Conservation (phyloP, 35 echinoderm and acorn worm species). For the Diadema setosum region DNA sequence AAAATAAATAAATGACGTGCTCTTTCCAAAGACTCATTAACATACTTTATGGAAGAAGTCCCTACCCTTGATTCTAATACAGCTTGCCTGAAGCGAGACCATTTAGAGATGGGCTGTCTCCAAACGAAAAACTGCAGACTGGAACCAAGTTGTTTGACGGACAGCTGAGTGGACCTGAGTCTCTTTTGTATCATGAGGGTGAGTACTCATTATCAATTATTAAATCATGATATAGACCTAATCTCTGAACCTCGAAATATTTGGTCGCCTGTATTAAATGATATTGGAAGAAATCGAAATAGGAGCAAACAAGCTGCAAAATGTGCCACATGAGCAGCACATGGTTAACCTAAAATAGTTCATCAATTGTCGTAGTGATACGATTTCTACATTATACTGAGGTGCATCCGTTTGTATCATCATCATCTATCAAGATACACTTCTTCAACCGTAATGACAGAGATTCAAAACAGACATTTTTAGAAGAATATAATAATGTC, state of each 20-base stretch:
- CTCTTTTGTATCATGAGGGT: neutral
- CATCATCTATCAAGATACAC: neutral
- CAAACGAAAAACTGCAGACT: neutral
- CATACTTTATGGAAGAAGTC: too few relatives aligned
- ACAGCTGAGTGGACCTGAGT: neutral
- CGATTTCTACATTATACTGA: too few relatives aligned
- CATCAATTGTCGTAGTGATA: neutral
- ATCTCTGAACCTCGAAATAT: neutral
- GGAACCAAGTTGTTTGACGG: neutral
- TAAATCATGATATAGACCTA: neutral
- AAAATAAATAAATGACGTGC: too few relatives aligned
- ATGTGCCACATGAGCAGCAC: neutral
- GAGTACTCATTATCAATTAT: neutral
- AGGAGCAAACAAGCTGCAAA: too few relatives aligned
- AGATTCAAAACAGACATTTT: neutral
- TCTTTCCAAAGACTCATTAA: too few relatives aligned
- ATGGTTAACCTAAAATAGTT: neutral
- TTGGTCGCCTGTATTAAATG: neutral
- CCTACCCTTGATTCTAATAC: too few relatives aligned
- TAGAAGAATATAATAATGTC: neutral
- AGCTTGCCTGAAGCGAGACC: neutral
- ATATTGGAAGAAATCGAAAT: neutral
- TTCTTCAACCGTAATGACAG: neutral
- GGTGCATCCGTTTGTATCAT: too few relatives aligned
- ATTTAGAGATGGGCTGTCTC: neutral